Conservation (phyloP, 2,113 vertebrate genomes). For the Stigmatopora nigra region DNA sequence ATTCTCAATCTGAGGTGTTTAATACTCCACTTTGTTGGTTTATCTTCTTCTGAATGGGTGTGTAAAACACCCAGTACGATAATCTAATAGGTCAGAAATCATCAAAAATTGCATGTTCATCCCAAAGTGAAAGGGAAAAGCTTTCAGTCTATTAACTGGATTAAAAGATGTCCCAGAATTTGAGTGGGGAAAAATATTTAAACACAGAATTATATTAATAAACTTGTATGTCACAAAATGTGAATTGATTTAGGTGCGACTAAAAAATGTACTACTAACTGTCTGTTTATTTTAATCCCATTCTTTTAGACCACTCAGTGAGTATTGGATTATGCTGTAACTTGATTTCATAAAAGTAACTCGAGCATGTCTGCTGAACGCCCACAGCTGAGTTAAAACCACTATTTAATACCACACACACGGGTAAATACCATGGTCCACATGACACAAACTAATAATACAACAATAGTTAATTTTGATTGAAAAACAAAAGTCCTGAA, state of each 20-base stretch:
- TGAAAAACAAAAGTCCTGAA: conserved; percentile 15
- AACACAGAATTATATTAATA: background rate
- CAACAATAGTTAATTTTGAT: conserved; percentile 27
- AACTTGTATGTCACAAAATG: background rate
- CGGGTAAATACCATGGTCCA: conserved; percentile 9
- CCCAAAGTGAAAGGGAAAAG: no score
- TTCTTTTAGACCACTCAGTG: background rate
- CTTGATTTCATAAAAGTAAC: conserved; percentile 12
- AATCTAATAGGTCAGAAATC: no score
- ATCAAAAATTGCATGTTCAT: no score
- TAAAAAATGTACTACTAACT: background rate
- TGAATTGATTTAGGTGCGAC: background rate
- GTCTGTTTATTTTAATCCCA: background rate
- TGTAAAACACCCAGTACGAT: no score
- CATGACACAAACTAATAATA: conserved; percentile 17
- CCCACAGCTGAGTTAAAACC: background rate
- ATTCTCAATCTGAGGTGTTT: no score
- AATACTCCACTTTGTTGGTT: no score
- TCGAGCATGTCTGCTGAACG: conserved; percentile 14
- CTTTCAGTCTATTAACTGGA: no score
- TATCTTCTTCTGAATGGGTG: no score
- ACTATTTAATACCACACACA: conserved; percentile 6
- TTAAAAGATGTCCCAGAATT: no score
- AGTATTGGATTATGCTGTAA: background rate
- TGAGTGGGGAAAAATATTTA: background rate